Conservation (phyloP, 2,888 invertebrate species). For the Drosophila stalkeri region DNA sequence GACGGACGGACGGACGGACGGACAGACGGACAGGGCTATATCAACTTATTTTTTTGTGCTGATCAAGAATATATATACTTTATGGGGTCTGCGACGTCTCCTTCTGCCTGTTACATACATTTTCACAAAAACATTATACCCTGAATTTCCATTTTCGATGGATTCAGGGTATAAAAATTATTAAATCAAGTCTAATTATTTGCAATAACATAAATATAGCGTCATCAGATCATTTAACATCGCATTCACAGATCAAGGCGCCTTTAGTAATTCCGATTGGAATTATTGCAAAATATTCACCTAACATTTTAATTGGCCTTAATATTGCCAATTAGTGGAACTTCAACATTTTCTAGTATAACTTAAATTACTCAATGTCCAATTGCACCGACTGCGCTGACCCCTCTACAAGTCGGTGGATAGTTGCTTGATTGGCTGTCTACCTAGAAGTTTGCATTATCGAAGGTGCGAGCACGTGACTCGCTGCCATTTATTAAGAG, state of each 20-base stretch:
- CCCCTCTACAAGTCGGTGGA: not conserved
- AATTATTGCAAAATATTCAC: not conserved
- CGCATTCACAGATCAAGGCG: not conserved
- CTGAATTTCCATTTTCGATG: no score
- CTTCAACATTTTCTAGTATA: slow-evolving; percentile 20
- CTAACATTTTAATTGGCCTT: not conserved
- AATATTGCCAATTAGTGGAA: not conserved
- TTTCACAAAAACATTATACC: no score
- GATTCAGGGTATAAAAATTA: no score
- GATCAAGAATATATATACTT: no score
- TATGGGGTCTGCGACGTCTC: no score
- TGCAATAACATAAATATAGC: not conserved
- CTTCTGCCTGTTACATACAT: no score
- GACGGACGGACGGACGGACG: no score
- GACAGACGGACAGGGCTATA: no score
- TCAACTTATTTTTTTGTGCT: no score
- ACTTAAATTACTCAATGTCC: slow-evolving; percentile 15
- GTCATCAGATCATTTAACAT: not conserved
- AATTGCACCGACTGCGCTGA: not conserved
- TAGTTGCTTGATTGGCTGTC: no score
- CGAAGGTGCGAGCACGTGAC: slow-evolving; percentile 37
- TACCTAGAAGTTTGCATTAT: not conserved
- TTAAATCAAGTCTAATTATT: not conserved
- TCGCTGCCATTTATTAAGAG: slow-evolving; percentile 5
- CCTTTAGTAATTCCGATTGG: not conserved